Evolutionary conservation across 2,797 vertebrate species (phyloP), one percentile per base, ranked within the genome.

Genomic region (Melanotaenia parkinsoni): DNA sequence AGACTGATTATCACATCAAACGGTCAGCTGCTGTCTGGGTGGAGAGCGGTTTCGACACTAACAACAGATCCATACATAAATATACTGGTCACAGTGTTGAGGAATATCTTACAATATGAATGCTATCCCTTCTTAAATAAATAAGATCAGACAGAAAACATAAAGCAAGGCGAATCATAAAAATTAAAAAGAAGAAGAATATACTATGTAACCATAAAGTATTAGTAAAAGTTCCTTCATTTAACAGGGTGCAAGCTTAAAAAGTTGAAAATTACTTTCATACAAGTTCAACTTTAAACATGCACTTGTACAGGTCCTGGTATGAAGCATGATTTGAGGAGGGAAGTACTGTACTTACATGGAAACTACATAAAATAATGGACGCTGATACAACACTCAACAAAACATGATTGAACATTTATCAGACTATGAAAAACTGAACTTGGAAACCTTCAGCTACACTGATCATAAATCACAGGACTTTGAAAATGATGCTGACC

Each of bases 11-110:
- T 86, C 33, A 58, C 74, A 56, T 67, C 54, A 58, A 80, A 72
- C 64, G 77, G 86, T 87, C 86, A 82, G 84, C 80, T 88, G 77
- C 67, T 86, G 80, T 6, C 28, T 51, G 67, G 51, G 66, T 67
- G 63, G 72, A 68, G 56, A 58, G 72, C 50, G 50, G 37, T 28
- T 57, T 58, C 6, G 24, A 12, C 56, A 13, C 20, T 4, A 67
- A 85, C 76, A 84, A 66, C 35, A 79, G 68, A 56, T 26, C 69
- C 58, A 58, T 58, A 82, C 68, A 80, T 58, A 3, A 28, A 20
- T 63, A 37, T 62, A 72, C 20, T 53, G 14, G 32, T 47, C 33
- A 54, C 20, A 1, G 16, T 11, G 38, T 70, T 56, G 5, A 24
- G 13, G 47, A 61, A 45, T 45, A 20, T 7, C n/a, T 22, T 24